Percentiles rank a stretch among this genome's conserved stretches.
These are phyloP conservation scores for Centropristis striata DNA, from an alignment of 2,113 vertebrate species.

Conservation along the genomic window DNA sequence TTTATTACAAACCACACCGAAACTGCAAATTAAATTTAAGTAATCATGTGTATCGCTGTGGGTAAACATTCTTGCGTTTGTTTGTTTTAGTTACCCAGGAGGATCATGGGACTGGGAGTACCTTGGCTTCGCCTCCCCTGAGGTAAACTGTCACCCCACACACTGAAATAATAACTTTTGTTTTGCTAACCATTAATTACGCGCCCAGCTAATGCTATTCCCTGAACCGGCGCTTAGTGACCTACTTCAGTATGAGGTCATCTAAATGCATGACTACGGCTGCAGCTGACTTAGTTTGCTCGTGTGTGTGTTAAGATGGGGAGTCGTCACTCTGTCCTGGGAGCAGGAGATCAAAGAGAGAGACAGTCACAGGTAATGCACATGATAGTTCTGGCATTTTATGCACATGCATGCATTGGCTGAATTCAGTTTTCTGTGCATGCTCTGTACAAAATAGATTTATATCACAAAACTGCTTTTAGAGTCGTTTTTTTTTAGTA, in stretches of 20 bases:
- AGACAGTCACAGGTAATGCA: conserved; percentile 77
- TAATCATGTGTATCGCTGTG: neutral
- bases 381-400: neutral
- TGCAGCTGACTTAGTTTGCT: conserved; percentile 63
- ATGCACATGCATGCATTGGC: conserved; percentile 44
- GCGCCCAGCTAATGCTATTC: conserved; percentile 18
- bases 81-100: conserved; percentile 92
- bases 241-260: conserved; percentile 19
- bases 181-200: conserved; percentile 18
- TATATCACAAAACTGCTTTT: neutral
- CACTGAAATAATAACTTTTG: conserved; percentile 19
- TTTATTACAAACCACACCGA: neutral
- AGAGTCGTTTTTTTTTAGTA: conserved; percentile 9
- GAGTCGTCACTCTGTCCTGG: conserved; percentile 76
- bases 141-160: conserved; percentile 87
- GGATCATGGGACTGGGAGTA: conserved; percentile 99
- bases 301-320: conserved; percentile 79
- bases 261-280: conserved; percentile 37
- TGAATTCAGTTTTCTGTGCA: conserved; percentile 12
- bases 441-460: neutral
- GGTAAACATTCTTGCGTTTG: conserved; percentile 12
- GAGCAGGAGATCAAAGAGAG: conserved; percentile 75
- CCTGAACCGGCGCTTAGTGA: conserved; percentile 31
- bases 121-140: conserved; percentile 96
- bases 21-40: neutral